These are phyloP conservation scores for Liasis olivaceus DNA, from an alignment of 2,797 vertebrate species.

Conservation along the genomic window DNA sequence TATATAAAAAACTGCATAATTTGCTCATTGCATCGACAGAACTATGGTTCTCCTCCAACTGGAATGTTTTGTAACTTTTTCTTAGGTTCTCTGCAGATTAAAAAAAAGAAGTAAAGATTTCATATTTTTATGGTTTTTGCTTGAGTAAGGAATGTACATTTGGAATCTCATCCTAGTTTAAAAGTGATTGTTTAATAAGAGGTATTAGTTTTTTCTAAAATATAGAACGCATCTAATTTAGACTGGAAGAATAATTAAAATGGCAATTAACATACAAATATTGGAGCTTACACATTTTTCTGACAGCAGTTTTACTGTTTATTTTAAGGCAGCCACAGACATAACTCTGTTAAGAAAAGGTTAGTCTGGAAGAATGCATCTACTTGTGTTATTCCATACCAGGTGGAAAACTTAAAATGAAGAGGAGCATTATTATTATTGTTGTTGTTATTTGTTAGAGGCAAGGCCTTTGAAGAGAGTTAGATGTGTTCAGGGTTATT, in stretches of 20 bases:
- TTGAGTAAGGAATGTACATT: slow-evolving; percentile 44
- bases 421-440: slow-evolving; percentile 31
- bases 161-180: slow-evolving; percentile 51
- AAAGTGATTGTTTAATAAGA: slow-evolving; percentile 53
- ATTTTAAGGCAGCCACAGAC: slow-evolving; percentile 88
- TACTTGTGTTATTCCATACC: slow-evolving; percentile 67
- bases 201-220: slow-evolving; percentile 58
- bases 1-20: slow-evolving; percentile 31
- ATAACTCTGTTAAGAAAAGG: slow-evolving; percentile 74
- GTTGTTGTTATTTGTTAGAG: slow-evolving; percentile 64
- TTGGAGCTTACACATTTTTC: slow-evolving; percentile 32
- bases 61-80: background rate
- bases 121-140: slow-evolving; percentile 13
- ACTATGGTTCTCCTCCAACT: background rate
- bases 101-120: background rate
- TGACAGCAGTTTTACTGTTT: background rate
- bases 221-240: slow-evolving; percentile 62
- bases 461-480: slow-evolving; percentile 76
- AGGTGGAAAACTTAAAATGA: slow-evolving; percentile 51
- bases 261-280: slow-evolving; percentile 60
- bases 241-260: slow-evolving; percentile 68
- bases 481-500: slow-evolving; percentile 73
- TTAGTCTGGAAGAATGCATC: slow-evolving; percentile 72
- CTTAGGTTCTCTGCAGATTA: slow-evolving; percentile 19
- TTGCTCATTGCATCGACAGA: slow-evolving; percentile 34